Percentiles rank a stretch among this genome's conserved stretches.
Conservation (phyloP, 23 tunicate species). For the Ciona savignyi region DNA sequence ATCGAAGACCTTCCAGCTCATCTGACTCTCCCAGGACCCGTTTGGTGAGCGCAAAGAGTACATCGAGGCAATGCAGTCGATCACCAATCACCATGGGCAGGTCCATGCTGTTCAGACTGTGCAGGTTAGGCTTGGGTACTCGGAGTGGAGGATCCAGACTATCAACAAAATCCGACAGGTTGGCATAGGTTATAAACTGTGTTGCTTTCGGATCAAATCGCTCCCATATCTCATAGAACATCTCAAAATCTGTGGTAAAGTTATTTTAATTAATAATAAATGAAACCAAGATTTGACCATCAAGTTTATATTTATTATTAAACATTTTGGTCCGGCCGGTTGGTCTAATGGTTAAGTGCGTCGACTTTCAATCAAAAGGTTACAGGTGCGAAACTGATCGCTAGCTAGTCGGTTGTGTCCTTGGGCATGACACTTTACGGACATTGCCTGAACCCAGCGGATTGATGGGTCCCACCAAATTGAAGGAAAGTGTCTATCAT, state of each 20-base stretch:
- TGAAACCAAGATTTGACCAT: too few relatives aligned
- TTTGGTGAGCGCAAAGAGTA: slow-evolving; percentile 89
- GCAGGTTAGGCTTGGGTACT: slow-evolving; percentile 80
- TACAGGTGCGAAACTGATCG: too few relatives aligned
- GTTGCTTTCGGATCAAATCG: slow-evolving; percentile 98
- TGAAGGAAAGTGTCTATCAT: too few relatives aligned
- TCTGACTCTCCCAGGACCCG: slow-evolving; percentile 95
- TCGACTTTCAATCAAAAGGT: too few relatives aligned
- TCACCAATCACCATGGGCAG: slow-evolving; percentile 97
- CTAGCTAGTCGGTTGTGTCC: too few relatives aligned
- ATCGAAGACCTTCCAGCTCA: slow-evolving; percentile 87
- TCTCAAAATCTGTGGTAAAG: slow-evolving; percentile 78
- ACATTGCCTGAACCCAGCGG: too few relatives aligned
- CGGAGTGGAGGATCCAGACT: slow-evolving; percentile 77
- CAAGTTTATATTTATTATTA: too few relatives aligned
- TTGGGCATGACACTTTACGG: too few relatives aligned
- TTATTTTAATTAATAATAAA: too few relatives aligned
- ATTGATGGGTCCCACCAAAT: too few relatives aligned
- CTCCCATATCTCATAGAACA: slow-evolving; percentile 98
- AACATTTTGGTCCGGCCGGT: too few relatives aligned
- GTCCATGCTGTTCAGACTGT: slow-evolving; percentile 76
- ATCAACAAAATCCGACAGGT: slow-evolving; percentile 91
- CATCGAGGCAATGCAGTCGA: slow-evolving; percentile 88
- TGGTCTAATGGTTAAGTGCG: too few relatives aligned
- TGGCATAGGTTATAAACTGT: slow-evolving; percentile 77